phyloP scores from a whole-genome alignment of 1,140 invertebrate species.

The Drosophila suzukii region DNA sequence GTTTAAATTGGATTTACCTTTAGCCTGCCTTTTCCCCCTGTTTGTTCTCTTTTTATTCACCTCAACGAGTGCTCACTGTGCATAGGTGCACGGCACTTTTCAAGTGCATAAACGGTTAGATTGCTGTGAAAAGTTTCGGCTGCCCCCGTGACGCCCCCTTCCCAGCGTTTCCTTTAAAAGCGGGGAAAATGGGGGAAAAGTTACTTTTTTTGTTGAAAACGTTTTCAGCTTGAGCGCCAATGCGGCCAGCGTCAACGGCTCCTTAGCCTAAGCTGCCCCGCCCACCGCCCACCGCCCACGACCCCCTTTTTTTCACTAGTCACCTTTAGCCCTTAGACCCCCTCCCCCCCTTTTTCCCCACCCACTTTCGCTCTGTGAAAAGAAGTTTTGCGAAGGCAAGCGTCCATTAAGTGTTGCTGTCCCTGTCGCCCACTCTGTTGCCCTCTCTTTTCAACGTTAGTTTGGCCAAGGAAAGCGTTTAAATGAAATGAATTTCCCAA shows the following conservation, averaged over 20 bases:
- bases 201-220: constrained; percentile 31
- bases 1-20: not conserved
- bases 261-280: constrained; percentile 27
- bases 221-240: constrained; percentile 69
- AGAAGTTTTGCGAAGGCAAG: constrained; percentile 54
- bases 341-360: not conserved
- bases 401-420: constrained; percentile 58
- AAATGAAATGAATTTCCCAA: constrained; percentile 71
- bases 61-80: constrained; percentile 10
- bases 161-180: not conserved
- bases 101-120: constrained; percentile 66
- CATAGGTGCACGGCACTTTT: constrained; percentile 35
- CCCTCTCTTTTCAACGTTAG: constrained; percentile 20
- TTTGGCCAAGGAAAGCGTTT: constrained; percentile 58
- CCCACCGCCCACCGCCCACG: not conserved
- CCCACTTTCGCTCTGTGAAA: constrained; percentile 5
- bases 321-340: constrained; percentile 5
- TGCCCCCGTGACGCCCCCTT: not conserved
- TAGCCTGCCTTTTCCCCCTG: not conserved
- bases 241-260: constrained; percentile 49
- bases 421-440: not conserved
- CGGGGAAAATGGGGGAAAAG: not conserved
- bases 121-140: constrained; percentile 46
- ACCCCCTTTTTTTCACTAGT: not conserved
- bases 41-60: not conserved